Evolutionary conservation across 2,888 invertebrate species (phyloP).

Genomic region (Hydropsyche betteni): DNA sequence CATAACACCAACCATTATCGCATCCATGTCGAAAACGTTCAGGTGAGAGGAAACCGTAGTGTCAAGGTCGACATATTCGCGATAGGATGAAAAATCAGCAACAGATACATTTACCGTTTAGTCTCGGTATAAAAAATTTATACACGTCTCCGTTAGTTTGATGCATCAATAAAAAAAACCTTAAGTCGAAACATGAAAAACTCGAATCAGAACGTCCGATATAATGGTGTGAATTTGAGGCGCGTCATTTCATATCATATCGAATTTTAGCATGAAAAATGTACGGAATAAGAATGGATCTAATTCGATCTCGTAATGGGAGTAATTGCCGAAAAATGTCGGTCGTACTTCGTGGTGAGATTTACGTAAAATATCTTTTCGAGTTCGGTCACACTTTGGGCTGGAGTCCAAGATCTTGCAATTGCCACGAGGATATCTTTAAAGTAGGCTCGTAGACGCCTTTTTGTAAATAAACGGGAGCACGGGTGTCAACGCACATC

Average conservation of each 20-base stretch:
- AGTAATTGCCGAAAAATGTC: too few relatives aligned
- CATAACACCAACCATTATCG: too few relatives aligned
- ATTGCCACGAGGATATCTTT: slow-evolving; percentile 10
- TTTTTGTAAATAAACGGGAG: slow-evolving; percentile 9
- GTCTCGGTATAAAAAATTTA: slow-evolving; percentile 3
- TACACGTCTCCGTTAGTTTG: slow-evolving; percentile 31
- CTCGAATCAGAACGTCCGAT: too few relatives aligned
- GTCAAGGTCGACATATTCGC: slow-evolving; percentile 30
- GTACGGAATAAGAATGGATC: too few relatives aligned
- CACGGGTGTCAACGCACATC: background rate
- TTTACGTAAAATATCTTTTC: too few relatives aligned
- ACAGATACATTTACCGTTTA: slow-evolving; percentile 33
- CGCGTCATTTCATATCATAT: too few relatives aligned
- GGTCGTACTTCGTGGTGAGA: too few relatives aligned
- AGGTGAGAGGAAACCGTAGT: background rate
- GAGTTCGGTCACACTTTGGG: slow-evolving; percentile 3
- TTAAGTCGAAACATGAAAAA: too few relatives aligned
- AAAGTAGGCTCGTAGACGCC: background rate
- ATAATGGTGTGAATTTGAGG: too few relatives aligned
- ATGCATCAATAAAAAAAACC: background rate
- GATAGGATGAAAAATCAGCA: slow-evolving; percentile 13
- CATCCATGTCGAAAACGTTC: too few relatives aligned
- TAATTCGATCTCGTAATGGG: too few relatives aligned
- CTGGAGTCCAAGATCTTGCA: slow-evolving; percentile 15
- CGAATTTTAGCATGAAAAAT: too few relatives aligned